Evolutionary conservation across 2,797 vertebrate genomes (phyloP), one percentile per base, ranked within the genome.

Genomic region (Thaleichthys pacificus): DNA sequence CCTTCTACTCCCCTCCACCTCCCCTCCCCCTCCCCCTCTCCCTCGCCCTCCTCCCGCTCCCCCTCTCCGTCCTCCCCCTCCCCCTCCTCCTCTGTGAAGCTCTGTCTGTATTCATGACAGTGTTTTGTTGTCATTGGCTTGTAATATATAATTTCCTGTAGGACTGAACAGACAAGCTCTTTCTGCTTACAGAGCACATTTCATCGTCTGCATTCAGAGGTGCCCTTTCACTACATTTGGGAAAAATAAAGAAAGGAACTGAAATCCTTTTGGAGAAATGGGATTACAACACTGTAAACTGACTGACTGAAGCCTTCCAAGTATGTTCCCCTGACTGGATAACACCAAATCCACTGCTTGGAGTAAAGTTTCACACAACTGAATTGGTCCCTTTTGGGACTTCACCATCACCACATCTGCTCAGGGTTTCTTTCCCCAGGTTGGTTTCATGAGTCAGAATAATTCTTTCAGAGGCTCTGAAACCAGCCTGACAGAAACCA

Each of bases 121-220:
- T 70, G 71, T 73, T 74, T 79, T 90, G 87, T 89, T 90, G 88
- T 82, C 87, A 90, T 91, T 93, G 91, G 89, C 88, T 80, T 81
- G 72, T 7, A 71, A 61, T 63, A 63, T 68, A 83, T 83, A 76
- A 92, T 91, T 92, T 93, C 91, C 90, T 92, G 86, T 80, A 77
- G 73, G 64, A 28, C 72, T 69, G 70, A 76, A 77, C 81, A 84
- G 75, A 77, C 71, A 57, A 82, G 77, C 74, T 28, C 54, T 49
- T 82, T 86, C 73, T 79, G 82, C 88, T 85, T 82, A 86, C 78
- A 64, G 70, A 74, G 84, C 82, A 85, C 72, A 84, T 86, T 81
- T 84, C 38, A 63, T 68, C 76, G 85, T 75, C 75, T 73, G 71
- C 71, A 72, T 74, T 88, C 73, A 87, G 67, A 82, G 77, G 75